phyloP scores from a whole-genome alignment of 2,797 vertebrate species.

The Diplodus puntazzo region DNA sequence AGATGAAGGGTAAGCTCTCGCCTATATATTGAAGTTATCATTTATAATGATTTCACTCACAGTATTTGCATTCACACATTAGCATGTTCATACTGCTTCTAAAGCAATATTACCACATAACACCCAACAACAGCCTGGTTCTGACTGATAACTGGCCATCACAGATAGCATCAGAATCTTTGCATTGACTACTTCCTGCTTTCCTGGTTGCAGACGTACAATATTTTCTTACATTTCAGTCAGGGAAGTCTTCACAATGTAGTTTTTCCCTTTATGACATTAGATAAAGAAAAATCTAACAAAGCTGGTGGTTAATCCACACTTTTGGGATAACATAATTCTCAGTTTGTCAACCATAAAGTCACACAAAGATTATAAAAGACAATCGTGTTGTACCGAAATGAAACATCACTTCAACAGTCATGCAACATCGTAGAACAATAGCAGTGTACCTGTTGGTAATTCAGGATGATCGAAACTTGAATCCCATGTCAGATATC shows the following conservation, averaged over 20 bases:
- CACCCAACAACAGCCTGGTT: neutral
- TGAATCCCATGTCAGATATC: conserved; percentile 12
- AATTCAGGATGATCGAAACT: neutral
- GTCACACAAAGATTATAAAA: conserved; percentile 8
- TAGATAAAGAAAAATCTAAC: neutral
- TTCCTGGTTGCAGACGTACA: conserved; percentile 12
- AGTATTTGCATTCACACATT: conserved; percentile 62
- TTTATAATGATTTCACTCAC: conserved; percentile 57
- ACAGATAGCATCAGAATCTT: conserved; percentile 7
- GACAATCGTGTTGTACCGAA: conserved; percentile 51
- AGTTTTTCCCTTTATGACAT: conserved; percentile 25
- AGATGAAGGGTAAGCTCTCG: conserved; percentile 27
- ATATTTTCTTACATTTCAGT: conserved; percentile 1
- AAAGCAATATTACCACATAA: conserved; percentile 43
- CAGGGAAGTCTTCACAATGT: conserved; percentile 20
- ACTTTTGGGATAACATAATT: conserved; percentile 3
- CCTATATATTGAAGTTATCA: conserved; percentile 23
- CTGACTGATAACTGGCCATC: conserved; percentile 25
- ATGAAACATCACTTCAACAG: conserved; percentile 34
- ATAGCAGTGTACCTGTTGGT: conserved; percentile 28
- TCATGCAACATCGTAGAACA: conserved; percentile 32
- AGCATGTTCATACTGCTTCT: conserved; percentile 26
- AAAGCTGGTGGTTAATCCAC: conserved; percentile 27
- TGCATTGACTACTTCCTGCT: conserved; percentile 37
- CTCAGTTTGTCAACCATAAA: conserved; percentile 17